phyloP scores from a whole-genome alignment of 2,113 vertebrate species.

The Labeo catla region DNA sequence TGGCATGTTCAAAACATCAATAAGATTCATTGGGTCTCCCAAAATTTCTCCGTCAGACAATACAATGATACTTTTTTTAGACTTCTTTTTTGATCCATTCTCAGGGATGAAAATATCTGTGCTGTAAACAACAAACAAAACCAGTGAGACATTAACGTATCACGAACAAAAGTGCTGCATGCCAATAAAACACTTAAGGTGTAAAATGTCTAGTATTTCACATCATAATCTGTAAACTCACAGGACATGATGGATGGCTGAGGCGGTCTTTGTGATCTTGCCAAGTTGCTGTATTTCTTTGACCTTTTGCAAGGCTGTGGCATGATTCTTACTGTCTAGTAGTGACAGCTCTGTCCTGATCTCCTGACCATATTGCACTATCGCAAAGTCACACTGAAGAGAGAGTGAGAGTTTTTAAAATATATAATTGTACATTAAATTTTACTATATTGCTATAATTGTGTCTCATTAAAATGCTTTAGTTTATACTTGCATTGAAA shows the following conservation, averaged over 20 bases:
- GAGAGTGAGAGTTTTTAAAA: neutral
- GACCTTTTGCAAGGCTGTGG: slow-evolving; percentile 66
- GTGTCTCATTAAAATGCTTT: neutral
- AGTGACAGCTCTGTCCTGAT: slow-evolving; percentile 77
- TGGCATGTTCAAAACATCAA: slow-evolving; percentile 68
- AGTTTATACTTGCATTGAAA: slow-evolving; percentile 69
- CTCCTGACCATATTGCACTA: slow-evolving; percentile 74
- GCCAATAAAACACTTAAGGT: neutral
- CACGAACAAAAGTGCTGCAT: neutral
- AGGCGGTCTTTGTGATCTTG: slow-evolving; percentile 73
- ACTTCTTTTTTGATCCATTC: slow-evolving; percentile 70
- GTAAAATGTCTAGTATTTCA: neutral
- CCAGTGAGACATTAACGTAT: neutral
- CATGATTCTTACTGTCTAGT: slow-evolving; percentile 60
- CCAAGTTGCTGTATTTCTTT: slow-evolving; percentile 69
- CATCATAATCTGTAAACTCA: slow-evolving; percentile 64
- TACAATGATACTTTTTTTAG: slow-evolving; percentile 78
- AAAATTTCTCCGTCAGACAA: slow-evolving; percentile 79
- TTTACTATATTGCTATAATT: too few relatives aligned
- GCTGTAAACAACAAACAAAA: slow-evolving; percentile 32
- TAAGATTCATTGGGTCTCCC: slow-evolving; percentile 65
- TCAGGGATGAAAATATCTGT: slow-evolving; percentile 69
- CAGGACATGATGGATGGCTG: slow-evolving; percentile 81
- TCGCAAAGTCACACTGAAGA: slow-evolving; percentile 77
- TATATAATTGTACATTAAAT: slow-evolving; percentile 53